phyloP scores from a whole-genome alignment of 2,888 invertebrate species.

The Chelonus formosanus region DNA sequence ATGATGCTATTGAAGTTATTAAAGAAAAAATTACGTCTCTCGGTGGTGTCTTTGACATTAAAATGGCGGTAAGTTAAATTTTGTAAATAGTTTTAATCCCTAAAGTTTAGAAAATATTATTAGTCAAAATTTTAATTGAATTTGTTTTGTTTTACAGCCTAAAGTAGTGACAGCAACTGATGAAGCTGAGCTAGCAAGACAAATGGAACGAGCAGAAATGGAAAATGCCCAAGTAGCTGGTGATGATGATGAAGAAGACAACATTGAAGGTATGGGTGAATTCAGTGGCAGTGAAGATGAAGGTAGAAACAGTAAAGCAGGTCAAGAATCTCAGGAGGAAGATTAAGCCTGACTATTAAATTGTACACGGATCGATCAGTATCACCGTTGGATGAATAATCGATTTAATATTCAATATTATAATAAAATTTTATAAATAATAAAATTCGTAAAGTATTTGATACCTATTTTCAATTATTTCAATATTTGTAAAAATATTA shows the following conservation, averaged over 20 bases:
- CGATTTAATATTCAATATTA: conserved; percentile 26
- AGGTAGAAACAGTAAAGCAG: conserved; percentile 58
- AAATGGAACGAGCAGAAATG: conserved; percentile 92
- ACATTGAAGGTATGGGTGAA: conserved; percentile 72
- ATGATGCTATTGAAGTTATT: conserved; percentile 89
- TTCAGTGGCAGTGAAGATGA: conserved; percentile 65
- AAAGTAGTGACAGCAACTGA: conserved; percentile 98
- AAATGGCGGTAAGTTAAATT: conserved; percentile 82
- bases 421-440: conserved; percentile 45
- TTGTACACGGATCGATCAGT: conserved; percentile 9
- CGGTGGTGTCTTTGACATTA: conserved; percentile 93
- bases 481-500: too few relatives aligned
- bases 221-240: conserved; percentile 95
- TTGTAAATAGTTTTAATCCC: background rate
- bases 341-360: conserved; percentile 45
- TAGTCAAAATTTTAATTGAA: too few relatives aligned
- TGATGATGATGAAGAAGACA: conserved; percentile 85
- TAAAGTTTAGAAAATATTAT: background rate
- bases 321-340: conserved; percentile 55
- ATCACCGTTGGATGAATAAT: conserved; percentile 23
- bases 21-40: conserved; percentile 80
- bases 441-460: conserved; percentile 30
- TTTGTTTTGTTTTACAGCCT: conserved; percentile 70
- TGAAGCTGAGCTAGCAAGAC: conserved; percentile 92
- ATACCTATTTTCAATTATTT: too few relatives aligned